Percentiles rank a stretch among this genome's conserved stretches.
phyloP scores from a whole-genome alignment of 2,888 invertebrate genomes.

The Lasioglossum calceatum region DNA sequence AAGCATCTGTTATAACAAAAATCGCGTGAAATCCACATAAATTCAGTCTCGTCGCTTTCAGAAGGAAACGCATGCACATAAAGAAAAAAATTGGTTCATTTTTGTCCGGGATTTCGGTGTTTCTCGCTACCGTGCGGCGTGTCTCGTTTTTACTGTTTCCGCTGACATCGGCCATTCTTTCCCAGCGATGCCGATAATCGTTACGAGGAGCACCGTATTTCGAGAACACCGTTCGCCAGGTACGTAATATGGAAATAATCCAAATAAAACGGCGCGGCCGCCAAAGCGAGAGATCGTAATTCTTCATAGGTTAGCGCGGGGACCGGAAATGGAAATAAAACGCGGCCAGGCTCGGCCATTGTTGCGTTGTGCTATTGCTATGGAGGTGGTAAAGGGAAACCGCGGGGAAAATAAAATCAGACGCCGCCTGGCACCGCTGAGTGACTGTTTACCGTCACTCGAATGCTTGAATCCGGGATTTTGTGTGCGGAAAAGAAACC shows the following conservation, averaged over 20 bases:
- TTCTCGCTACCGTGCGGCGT: not conserved
- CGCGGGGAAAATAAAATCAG: conserved; percentile 35
- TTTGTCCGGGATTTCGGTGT: not conserved
- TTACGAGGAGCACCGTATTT: conserved; percentile 21
- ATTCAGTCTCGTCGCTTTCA: no score
- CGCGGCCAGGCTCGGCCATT: conserved; percentile 10
- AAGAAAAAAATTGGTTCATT: not conserved
- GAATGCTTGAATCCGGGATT: not conserved
- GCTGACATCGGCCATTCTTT: conserved; percentile 28
- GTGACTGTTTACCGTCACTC: conserved; percentile 1
- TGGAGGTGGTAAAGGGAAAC: conserved; percentile 14
- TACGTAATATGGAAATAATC: conserved; percentile 70
- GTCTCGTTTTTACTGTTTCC: conserved; percentile 35
- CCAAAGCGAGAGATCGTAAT: conserved; percentile 67
- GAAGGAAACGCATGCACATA: no score
- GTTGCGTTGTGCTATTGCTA: conserved; percentile 33
- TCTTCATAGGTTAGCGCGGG: conserved; percentile 67
- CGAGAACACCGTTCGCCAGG: conserved; percentile 26
- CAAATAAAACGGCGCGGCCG: conserved; percentile 67
- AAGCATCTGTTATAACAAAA: no score
- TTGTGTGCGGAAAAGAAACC: not conserved
- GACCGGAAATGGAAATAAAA: conserved; percentile 69
- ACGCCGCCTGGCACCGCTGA: no score
- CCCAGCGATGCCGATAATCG: conserved; percentile 24
- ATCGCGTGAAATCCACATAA: no score